phyloP scores from a whole-genome alignment of 2,113 vertebrate species.

The Mus musculus region DNA sequence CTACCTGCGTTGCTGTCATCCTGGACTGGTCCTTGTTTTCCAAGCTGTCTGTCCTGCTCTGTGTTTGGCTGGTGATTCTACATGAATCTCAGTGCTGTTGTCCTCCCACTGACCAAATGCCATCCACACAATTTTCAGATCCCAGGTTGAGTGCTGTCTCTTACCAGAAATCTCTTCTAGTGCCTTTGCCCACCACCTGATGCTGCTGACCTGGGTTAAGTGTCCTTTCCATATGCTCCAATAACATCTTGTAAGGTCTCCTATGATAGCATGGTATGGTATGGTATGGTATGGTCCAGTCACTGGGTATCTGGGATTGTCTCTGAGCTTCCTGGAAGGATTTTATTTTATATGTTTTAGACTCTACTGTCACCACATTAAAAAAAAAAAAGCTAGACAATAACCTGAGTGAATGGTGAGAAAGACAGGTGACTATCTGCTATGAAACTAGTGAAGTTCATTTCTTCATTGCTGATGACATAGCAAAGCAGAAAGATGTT shows the following conservation, averaged over 20 bases:
- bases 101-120: not conserved
- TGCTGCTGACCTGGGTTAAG: not conserved
- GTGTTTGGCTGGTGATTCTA: not conserved
- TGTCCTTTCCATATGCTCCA: not conserved
- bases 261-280: not conserved
- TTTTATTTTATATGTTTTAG: not conserved
- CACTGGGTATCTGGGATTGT: not conserved
- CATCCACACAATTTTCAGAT: not conserved
- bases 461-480: not conserved
- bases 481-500: not conserved
- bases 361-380: not conserved
- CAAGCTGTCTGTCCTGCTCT: not conserved
- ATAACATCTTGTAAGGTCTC: not conserved
- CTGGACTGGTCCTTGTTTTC: not conserved
- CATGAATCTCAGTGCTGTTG: not conserved
- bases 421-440: not conserved
- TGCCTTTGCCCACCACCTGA: not conserved
- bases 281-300: not conserved
- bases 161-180: not conserved
- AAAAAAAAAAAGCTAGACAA: not conserved
- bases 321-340: not conserved
- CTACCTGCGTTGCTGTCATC: not conserved
- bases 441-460: not conserved
- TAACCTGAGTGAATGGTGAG: not conserved
- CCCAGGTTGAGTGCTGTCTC: not conserved